Percentiles rank a stretch among this genome's conserved stretches.
Evolutionary conservation across 2,113 vertebrate genomes (phyloP).

Genomic region (Cisticola juncidis): DNA sequence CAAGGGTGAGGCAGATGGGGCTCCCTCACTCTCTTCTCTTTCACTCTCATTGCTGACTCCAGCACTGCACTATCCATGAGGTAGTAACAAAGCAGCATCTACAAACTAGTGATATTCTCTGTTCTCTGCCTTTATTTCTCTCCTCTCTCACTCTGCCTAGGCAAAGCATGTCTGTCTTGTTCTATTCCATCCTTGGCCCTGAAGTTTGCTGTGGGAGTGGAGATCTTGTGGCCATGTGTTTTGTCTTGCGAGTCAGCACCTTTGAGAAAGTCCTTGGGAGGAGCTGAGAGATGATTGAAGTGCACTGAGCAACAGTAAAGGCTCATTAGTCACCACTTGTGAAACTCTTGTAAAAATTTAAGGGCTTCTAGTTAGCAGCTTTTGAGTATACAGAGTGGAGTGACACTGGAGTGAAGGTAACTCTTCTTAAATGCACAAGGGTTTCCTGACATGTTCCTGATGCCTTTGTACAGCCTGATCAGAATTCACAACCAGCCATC

Average conservation of each 20-base stretch:
- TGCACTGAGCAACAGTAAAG: neutral
- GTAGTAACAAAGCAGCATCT: neutral
- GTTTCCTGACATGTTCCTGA: neutral
- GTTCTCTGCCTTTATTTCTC: neutral
- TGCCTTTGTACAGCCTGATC: neutral
- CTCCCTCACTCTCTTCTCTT: no score
- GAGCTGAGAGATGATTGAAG: neutral
- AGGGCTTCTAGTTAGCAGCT: neutral
- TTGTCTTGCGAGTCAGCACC: neutral
- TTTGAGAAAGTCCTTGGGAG: neutral
- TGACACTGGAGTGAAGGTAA: neutral
- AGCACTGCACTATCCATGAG: neutral
- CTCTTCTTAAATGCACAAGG: neutral
- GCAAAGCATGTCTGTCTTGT: neutral
- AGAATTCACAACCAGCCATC: neutral
- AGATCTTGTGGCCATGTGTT: neutral
- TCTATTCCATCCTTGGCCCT: neutral
- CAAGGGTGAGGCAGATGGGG: neutral
- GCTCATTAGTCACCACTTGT: neutral
- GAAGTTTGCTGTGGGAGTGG: neutral
- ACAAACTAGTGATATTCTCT: neutral
- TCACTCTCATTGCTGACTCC: neutral
- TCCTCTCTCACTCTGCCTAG: neutral
- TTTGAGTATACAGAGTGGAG: neutral
- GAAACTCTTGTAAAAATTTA: neutral